These are phyloP conservation scores for Tetraneura akinire DNA, from an alignment of 1,140 invertebrate genomes.

Conservation along the genomic window DNA sequence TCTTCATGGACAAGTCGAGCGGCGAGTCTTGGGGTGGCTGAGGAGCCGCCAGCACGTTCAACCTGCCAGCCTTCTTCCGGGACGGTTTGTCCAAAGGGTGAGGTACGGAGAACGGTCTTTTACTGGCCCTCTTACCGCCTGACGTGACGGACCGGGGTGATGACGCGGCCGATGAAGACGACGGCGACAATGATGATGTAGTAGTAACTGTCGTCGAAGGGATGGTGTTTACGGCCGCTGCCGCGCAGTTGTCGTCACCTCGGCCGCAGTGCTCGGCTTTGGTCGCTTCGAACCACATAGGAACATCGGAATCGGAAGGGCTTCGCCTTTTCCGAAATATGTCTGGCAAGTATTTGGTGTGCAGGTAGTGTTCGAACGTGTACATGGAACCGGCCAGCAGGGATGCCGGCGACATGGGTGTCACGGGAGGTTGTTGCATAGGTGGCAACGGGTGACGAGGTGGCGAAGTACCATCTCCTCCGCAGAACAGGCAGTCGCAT, in stretches of 20 bases:
- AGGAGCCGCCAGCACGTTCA: conserved; percentile 58
- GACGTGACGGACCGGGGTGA: conserved; percentile 33
- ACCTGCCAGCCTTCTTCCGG: conserved; percentile 55
- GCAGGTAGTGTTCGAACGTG: conserved; percentile 71
- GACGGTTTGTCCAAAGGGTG: conserved; percentile 53
- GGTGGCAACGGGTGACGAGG: conserved; percentile 63
- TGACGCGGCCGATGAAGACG: conserved; percentile 53
- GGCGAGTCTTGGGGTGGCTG: conserved; percentile 76
- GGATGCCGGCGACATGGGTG: conserved; percentile 63
- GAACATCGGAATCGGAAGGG: conserved; percentile 74
- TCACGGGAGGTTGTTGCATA: conserved; percentile 63
- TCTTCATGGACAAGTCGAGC: conserved; percentile 79
- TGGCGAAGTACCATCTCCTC: conserved; percentile 55
- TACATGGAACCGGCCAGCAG: conserved; percentile 63
- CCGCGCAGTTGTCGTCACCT: background rate
- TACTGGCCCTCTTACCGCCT: conserved; percentile 7
- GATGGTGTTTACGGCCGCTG: conserved; percentile 48
- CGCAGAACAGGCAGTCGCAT: conserved; percentile 58
- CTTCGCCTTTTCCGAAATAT: conserved; percentile 66
- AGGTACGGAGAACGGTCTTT: conserved; percentile 55
- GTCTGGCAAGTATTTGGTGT: conserved; percentile 74
- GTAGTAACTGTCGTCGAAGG: conserved; percentile 50
- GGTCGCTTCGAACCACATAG: conserved; percentile 62
- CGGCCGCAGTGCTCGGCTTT: conserved; percentile 57
- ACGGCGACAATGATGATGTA: conserved; percentile 58